A percentile compares a stretch with the other conserved stretches of the same genome.
phyloP scores from a whole-genome alignment of 1,140 invertebrate species.

The Cotesia chilonis region DNA sequence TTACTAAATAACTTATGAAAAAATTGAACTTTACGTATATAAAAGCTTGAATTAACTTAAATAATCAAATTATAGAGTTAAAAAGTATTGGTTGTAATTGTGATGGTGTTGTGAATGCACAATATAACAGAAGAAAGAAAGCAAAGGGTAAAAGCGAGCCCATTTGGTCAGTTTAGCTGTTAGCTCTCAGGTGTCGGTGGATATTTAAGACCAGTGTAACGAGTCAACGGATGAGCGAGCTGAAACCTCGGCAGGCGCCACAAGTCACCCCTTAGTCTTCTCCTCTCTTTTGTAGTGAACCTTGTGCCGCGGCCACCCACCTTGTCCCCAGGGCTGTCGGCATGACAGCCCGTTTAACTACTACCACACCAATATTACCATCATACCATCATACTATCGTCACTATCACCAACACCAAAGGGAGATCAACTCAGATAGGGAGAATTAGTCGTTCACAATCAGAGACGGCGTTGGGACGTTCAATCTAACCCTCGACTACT shows the following conservation, averaged over 20 bases:
- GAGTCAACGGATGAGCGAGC: slow-evolving; percentile 35
- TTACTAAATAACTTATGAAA: too few relatives aligned
- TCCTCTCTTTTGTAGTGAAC: slow-evolving; percentile 4
- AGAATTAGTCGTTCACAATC: slow-evolving; percentile 18
- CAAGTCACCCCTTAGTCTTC: slow-evolving; percentile 28
- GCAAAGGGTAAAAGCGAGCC: background rate
- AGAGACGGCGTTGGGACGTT: slow-evolving; percentile 18
- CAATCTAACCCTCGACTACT: slow-evolving; percentile 6
- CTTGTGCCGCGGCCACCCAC: slow-evolving; percentile 23
- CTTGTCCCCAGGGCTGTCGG: slow-evolving; percentile 32
- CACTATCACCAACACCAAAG: slow-evolving; percentile 2
- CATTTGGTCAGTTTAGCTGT: slow-evolving; percentile 10
- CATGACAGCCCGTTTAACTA: slow-evolving; percentile 35
- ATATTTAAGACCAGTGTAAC: slow-evolving; percentile 32
- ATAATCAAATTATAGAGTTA: slow-evolving; percentile 3
- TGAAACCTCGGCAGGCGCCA: slow-evolving; percentile 27
- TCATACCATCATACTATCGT: slow-evolving; percentile 1
- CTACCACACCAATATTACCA: slow-evolving; percentile 6
- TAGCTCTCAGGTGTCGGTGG: slow-evolving; percentile 28
- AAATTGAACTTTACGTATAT: too few relatives aligned
- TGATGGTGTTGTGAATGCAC: too few relatives aligned
- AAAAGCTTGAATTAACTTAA: too few relatives aligned
- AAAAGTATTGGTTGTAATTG: background rate
- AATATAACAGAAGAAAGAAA: background rate
- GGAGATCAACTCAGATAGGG: slow-evolving; percentile 4